A percentile compares a stretch with the other conserved stretches of the same genome.
Evolutionary conservation across 2,888 invertebrate genomes (phyloP).

Genomic region (Yponomeuta evonymella): DNA sequence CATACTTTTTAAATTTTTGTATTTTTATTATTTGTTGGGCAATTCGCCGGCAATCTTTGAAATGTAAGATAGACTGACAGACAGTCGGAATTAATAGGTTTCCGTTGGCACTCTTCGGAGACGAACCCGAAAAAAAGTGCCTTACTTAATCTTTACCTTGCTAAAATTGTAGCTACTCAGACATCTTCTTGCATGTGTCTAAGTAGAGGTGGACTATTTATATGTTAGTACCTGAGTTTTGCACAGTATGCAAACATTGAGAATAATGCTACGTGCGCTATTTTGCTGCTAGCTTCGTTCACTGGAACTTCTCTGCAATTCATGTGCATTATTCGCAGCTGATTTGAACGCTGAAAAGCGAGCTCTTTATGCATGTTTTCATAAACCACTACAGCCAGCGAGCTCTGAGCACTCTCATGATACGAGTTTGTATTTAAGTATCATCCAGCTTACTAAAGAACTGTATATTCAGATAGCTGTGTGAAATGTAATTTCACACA

Average conservation of each 20-base stretch:
- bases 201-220: not conserved
- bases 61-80: no score
- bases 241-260: not conserved
- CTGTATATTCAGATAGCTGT: not conserved
- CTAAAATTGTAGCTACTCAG: not conserved
- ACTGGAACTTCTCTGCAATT: not conserved
- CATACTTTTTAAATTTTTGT: no score
- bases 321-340: slow-evolving; percentile 2
- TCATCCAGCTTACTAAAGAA: not conserved
- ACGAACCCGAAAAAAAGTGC: no score
- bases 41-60: no score
- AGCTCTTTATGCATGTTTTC: not conserved
- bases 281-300: not conserved
- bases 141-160: no score
- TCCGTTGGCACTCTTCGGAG: no score
- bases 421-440: not conserved
- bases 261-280: not conserved
- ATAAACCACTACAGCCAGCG: slow-evolving; percentile 1
- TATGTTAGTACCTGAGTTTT: not conserved
- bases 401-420: not conserved
- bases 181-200: not conserved
- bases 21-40: no score
- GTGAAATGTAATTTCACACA: not conserved
- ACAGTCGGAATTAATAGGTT: no score
- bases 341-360: slow-evolving; percentile 1